A percentile compares a stretch with the other conserved stretches of the same genome.
These are phyloP conservation scores for Drosophila phalerata DNA, from an alignment of 2,888 invertebrate species.

Conservation along the genomic window DNA sequence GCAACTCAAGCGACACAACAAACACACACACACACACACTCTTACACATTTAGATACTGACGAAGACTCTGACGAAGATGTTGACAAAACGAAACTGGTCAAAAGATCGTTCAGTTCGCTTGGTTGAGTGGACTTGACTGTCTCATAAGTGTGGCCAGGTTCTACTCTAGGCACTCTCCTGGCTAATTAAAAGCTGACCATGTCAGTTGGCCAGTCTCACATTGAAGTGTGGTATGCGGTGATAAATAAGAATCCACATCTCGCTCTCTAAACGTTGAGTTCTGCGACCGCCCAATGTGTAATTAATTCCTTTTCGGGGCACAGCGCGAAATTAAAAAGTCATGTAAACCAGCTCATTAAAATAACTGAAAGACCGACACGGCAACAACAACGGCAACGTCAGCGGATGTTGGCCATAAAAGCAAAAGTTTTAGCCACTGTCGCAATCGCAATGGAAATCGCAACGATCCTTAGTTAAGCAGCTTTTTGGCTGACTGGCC, in stretches of 20 bases:
- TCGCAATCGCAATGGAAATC: slow-evolving; percentile 39
- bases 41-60: not conserved
- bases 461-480: slow-evolving; percentile 56
- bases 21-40: slow-evolving; percentile 41
- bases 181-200: slow-evolving; percentile 77
- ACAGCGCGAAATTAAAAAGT: slow-evolving; percentile 85
- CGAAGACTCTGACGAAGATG: slow-evolving; percentile 54
- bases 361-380: slow-evolving; percentile 76
- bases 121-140: slow-evolving; percentile 17
- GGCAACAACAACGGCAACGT: slow-evolving; percentile 18
- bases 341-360: slow-evolving; percentile 86
- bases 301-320: slow-evolving; percentile 85
- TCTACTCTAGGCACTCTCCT: slow-evolving; percentile 18
- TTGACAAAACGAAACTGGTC: slow-evolving; percentile 67
- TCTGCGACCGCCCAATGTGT: slow-evolving; percentile 84
- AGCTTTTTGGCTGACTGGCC: slow-evolving; percentile 55
- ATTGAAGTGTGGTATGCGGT: slow-evolving; percentile 76
- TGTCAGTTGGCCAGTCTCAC: slow-evolving; percentile 70
- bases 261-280: slow-evolving; percentile 39
- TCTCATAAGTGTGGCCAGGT: slow-evolving; percentile 65
- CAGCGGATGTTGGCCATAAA: slow-evolving; percentile 66
- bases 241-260: slow-evolving; percentile 62
- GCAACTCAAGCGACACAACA: slow-evolving; percentile 70
- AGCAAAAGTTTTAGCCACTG: slow-evolving; percentile 37
- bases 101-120: slow-evolving; percentile 34